Percentiles rank a stretch among this genome's conserved stretches.
Conservation (phyloP, 2,797 vertebrate genomes). For the Prunella strophiata region DNA sequence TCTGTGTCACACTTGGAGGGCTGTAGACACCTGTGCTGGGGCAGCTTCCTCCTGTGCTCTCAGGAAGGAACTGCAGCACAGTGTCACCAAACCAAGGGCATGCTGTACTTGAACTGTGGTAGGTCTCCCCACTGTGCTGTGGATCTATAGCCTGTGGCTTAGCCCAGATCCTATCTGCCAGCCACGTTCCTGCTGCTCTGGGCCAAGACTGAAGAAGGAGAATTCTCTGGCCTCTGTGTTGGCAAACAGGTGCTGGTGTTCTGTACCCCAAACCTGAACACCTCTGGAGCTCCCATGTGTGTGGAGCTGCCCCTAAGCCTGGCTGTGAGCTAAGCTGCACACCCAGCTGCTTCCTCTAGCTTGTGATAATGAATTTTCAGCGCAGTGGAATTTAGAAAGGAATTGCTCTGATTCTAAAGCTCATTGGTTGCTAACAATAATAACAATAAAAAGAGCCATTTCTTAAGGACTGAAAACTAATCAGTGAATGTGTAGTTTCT, state of each 20-base stretch:
- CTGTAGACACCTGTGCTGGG: background rate
- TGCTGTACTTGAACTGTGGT: background rate
- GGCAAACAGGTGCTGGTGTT: background rate
- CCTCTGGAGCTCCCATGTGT: background rate
- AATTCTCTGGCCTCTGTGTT: background rate
- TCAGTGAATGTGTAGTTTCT: conserved; percentile 7
- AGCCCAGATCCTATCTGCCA: background rate
- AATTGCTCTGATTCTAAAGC: conserved; percentile 58
- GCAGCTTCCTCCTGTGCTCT: background rate
- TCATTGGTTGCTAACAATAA: conserved; percentile 39
- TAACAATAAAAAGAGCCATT: conserved; percentile 49
- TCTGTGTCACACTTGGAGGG: background rate
- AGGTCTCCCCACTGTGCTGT: background rate
- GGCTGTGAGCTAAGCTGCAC: background rate
- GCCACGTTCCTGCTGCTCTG: background rate
- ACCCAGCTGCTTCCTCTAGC: conserved; percentile 36
- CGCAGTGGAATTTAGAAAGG: conserved; percentile 14
- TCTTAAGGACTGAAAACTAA: conserved; percentile 60
- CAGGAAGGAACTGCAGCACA: background rate
- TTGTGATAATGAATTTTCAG: conserved; percentile 31
- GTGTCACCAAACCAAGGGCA: background rate
- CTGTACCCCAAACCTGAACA: background rate
- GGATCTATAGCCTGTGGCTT: background rate
- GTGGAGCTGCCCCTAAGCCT: background rate
- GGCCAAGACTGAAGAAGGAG: background rate